These are phyloP conservation scores for Drosophila conformis DNA, from an alignment of 2,888 invertebrate genomes.

Conservation along the genomic window DNA sequence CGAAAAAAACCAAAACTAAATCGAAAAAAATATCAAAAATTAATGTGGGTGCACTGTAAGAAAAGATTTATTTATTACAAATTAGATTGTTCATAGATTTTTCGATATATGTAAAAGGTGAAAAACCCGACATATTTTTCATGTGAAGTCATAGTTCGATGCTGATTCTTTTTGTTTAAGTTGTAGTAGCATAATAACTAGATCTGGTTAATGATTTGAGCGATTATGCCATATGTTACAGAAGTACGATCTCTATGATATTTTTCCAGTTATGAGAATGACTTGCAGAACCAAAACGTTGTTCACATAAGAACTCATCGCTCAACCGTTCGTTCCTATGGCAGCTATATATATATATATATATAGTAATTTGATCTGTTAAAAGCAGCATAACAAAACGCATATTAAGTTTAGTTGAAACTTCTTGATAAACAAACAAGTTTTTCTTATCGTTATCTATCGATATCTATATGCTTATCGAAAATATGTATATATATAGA, in stretches of 20 bases:
- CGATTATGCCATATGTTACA: background rate
- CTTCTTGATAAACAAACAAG: fast-evolving
- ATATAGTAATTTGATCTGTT: background rate
- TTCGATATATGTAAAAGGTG: background rate
- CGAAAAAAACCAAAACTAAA: background rate
- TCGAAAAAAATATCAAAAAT: background rate
- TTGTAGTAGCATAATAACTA: too few relatives aligned
- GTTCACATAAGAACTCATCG: background rate
- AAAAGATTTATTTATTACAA: background rate
- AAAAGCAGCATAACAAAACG: too few relatives aligned
- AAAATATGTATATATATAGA: background rate
- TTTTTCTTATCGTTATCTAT: background rate
- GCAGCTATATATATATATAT: background rate
- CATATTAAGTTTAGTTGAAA: background rate
- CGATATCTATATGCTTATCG: background rate
- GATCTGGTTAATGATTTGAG: background rate
- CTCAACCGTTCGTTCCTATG: background rate
- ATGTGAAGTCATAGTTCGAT: background rate
- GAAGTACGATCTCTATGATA: background rate
- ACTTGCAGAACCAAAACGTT: background rate
- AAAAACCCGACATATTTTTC: fast-evolving
- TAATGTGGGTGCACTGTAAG: background rate
- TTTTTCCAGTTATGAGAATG: fast-evolving
- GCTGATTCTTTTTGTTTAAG: too few relatives aligned
- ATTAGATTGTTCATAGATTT: background rate